These are phyloP conservation scores for Sphaerodactylus townsendi DNA, from an alignment of 2,113 vertebrate genomes.

Conservation along the genomic window DNA sequence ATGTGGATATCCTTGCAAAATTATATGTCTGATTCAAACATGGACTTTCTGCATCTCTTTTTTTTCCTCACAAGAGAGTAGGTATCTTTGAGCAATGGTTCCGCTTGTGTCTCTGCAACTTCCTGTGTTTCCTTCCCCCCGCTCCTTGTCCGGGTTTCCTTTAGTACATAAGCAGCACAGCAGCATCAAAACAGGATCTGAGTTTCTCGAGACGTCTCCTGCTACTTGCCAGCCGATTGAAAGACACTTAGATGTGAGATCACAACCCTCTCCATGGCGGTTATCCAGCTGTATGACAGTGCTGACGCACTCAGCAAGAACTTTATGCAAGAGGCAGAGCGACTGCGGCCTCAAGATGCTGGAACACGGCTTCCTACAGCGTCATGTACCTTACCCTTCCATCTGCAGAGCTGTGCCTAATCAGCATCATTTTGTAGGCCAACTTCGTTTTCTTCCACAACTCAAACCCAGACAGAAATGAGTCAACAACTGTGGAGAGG, in stretches of 20 bases:
- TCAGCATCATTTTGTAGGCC: accelerated
- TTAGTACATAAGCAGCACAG: slow-evolving; percentile 51
- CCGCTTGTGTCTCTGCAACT: slow-evolving; percentile 59
- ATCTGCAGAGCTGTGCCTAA: background rate
- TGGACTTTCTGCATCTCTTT: slow-evolving; percentile 47
- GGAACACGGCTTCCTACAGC: accelerated
- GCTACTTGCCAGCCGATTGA: slow-evolving; percentile 49
- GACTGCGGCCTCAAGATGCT: background rate
- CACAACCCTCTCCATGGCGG: background rate
- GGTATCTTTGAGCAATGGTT: slow-evolving; percentile 65
- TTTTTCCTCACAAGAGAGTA: slow-evolving; percentile 54
- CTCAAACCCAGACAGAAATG: background rate
- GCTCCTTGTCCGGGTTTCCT: background rate
- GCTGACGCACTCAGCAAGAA: accelerated
- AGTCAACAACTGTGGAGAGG: background rate
- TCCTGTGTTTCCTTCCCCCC: slow-evolving; percentile 64
- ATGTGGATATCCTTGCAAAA: background rate
- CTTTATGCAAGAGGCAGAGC: background rate
- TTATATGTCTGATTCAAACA: slow-evolving; percentile 12
- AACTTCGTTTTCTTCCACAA: background rate
- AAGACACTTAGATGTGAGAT: background rate
- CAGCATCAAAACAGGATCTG: slow-evolving; percentile 68
- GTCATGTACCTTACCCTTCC: background rate
- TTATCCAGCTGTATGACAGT: background rate
- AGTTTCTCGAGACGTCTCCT: slow-evolving; percentile 55